Percentiles rank a stretch among this genome's conserved stretches.
These are phyloP conservation scores for Eugnorisma glareosa DNA, from an alignment of 2,888 invertebrate species.

Conservation along the genomic window DNA sequence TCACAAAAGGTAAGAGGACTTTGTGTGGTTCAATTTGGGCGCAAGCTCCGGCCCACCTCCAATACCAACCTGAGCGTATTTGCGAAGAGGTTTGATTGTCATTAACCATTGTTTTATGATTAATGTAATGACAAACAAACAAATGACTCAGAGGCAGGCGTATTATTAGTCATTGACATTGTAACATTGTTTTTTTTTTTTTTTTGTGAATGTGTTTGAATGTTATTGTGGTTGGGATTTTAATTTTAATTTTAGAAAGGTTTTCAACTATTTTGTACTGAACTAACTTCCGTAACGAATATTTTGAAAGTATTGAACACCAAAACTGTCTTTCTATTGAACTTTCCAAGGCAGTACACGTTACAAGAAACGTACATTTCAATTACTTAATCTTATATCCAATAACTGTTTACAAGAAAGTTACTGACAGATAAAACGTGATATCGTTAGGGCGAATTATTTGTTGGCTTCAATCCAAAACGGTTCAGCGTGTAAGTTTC, in stretches of 20 bases:
- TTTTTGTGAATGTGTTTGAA: no score
- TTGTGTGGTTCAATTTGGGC: not conserved
- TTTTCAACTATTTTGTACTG: not conserved
- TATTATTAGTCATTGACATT: no score
- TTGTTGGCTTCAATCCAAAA: slow-evolving; percentile 27
- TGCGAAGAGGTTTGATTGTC: no score
- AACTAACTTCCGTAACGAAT: not conserved
- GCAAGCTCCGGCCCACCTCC: no score
- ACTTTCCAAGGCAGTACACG: not conserved
- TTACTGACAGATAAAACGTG: slow-evolving; percentile 14
- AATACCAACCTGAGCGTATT: no score
- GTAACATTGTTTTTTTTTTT: no score
- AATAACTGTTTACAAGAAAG: slow-evolving; percentile 18
- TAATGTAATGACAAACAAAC: no score
- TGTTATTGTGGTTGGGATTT: no score
- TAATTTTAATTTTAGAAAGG: not conserved
- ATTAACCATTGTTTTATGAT: no score
- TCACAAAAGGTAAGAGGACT: slow-evolving; percentile 9
- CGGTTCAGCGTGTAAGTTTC: not conserved
- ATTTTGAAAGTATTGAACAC: not conserved
- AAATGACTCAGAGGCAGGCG: no score
- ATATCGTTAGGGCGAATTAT: slow-evolving; percentile 7
- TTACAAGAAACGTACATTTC: not conserved
- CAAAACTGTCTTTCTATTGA: not conserved
- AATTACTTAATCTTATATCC: not conserved